phyloP scores from a whole-genome alignment of 2,888 invertebrate species.

The Dasypogon diadema region DNA sequence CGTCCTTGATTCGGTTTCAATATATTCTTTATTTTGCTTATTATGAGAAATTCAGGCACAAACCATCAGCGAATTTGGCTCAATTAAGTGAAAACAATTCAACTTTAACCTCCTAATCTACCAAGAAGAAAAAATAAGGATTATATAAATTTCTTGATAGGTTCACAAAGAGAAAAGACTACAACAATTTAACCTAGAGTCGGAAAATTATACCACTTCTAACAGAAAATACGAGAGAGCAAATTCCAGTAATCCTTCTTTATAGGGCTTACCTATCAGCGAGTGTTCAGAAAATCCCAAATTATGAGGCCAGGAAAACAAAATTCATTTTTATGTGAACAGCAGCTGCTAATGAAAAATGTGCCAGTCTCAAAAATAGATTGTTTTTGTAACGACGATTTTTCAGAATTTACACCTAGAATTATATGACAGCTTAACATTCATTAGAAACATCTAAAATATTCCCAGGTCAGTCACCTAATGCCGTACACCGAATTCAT shows the following conservation, averaged over 20 bases:
- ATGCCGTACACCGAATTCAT: not conserved
- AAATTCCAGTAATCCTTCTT: constrained; percentile 17
- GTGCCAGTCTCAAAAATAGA: constrained; percentile 30
- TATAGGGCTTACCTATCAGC: constrained; percentile 33
- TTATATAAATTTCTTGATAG: not conserved
- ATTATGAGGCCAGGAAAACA: constrained; percentile 17
- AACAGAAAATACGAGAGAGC: not conserved
- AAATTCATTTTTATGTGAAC: constrained; percentile 17
- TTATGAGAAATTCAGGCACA: too few relatives aligned
- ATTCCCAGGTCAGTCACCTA: constrained; percentile 25
- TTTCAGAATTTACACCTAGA: constrained; percentile 7
- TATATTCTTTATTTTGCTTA: too few relatives aligned
- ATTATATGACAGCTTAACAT: constrained; percentile 29
- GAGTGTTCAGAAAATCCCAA: constrained; percentile 14
- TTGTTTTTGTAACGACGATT: constrained; percentile 11
- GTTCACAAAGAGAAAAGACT: not conserved
- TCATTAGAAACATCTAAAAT: constrained; percentile 1
- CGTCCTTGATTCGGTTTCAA: too few relatives aligned
- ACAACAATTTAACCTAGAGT: too few relatives aligned
- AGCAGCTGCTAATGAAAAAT: constrained; percentile 35
- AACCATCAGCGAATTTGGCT: too few relatives aligned
- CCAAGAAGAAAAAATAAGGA: not conserved
- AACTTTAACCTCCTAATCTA: too few relatives aligned
- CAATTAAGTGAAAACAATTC: too few relatives aligned
- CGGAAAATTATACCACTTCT: too few relatives aligned